Conservation (phyloP, 92 coral and sea anemone species). For the Pocillopora grandis region DNA sequence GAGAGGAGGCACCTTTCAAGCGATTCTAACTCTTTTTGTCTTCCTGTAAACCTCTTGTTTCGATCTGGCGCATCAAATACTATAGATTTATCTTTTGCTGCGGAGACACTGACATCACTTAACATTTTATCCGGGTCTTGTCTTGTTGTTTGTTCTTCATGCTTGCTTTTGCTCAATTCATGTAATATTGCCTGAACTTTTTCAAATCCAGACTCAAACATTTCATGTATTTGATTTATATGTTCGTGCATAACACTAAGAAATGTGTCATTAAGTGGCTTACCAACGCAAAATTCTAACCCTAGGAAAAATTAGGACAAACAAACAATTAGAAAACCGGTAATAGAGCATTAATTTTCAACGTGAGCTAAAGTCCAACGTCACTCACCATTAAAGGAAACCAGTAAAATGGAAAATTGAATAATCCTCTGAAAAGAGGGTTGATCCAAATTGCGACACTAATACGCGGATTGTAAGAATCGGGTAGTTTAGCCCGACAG, state of each 20-base stretch:
- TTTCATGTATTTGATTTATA: neutral
- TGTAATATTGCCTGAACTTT: neutral
- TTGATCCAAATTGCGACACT: neutral
- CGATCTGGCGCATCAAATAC: conserved; percentile 56
- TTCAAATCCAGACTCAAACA: conserved; percentile 3
- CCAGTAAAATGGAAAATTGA: no score
- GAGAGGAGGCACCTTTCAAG: conserved; percentile 25
- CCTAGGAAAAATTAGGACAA: conserved; percentile 13
- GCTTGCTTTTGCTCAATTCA: neutral
- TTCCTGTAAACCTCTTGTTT: conserved; percentile 55
- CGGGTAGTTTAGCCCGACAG: no score
- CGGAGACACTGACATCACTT: neutral
- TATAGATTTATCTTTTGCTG: neutral
- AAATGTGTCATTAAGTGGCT: conserved; percentile 35
- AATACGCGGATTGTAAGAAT: no score
- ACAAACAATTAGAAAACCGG: no score
- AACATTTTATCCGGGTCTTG: neutral
- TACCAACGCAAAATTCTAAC: conserved; percentile 34
- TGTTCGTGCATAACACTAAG: conserved; percentile 4
- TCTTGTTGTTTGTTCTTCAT: neutral
- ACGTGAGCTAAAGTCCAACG: no score
- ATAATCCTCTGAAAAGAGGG: no score
- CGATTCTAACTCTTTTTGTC: conserved; percentile 40
- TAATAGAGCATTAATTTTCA: no score
- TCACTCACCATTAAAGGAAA: no score